Conservation (phyloP, 2,888 invertebrate genomes). For the Octodonta nipae region DNA sequence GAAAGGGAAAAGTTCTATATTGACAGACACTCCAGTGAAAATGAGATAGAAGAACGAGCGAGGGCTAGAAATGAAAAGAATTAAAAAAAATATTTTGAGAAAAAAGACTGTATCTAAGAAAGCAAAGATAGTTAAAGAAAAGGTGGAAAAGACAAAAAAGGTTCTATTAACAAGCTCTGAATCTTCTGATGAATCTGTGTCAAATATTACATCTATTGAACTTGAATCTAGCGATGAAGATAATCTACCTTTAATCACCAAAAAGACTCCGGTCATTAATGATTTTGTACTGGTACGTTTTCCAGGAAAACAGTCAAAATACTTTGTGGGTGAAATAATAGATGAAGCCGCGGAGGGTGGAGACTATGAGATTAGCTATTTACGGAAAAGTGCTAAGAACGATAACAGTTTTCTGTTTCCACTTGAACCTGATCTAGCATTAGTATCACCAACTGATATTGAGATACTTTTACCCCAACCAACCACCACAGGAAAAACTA, state of each 20-base stretch:
- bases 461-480: neutral
- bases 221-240: neutral
- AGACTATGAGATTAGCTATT: neutral
- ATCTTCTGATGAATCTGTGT: neutral
- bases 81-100: neutral
- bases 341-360: neutral
- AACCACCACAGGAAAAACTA: neutral
- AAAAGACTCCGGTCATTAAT: neutral
- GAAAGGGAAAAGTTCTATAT: neutral
- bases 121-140: neutral
- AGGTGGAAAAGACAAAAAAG: neutral
- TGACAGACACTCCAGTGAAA: constrained; percentile 1
- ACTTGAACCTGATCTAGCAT: neutral
- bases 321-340: neutral
- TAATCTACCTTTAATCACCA: neutral
- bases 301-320: neutral
- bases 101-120: no score
- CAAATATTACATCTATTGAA: no score
- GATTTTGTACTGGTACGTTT: neutral
- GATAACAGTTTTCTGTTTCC: neutral
- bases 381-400: neutral
- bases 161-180: neutral
- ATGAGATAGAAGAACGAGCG: neutral
- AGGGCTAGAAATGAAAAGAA: neutral
- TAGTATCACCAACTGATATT: neutral